Evolutionary conservation across 2,113 vertebrate species (phyloP), one percentile per base, ranked within the genome.

Genomic region (Protobothrops flavoviridis): DNA sequence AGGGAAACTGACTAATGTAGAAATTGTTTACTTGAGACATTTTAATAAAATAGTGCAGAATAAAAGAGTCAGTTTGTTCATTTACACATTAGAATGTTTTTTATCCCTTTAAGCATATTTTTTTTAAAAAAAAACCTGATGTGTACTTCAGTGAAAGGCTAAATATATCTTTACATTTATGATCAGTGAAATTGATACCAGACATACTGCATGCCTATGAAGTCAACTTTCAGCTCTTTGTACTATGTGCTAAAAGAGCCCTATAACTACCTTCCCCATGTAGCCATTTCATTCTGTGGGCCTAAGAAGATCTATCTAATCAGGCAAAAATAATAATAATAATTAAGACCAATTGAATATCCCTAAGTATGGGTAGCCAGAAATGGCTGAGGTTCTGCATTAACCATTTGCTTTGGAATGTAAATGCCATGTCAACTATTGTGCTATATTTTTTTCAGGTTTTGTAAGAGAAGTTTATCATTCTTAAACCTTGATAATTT

Each of bases 1-100:
- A 7, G 90, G 90, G 88, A 92, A 91, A 94, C 92, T 92, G 94
- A 95, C 59, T 94, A 87, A 93, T 95, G 91, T 92, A 94, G 93
- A 85, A 96, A 93, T 57, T 87, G 81, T 91, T 93, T 85, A 91
- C 17, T 90, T 21, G 92, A 92, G 92, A 95, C 91, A 52, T 74
- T 94, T 94, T 39, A 1, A 59, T 96, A 0, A 94, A 95, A 94
- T 93, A 95, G 87, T 61, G 17, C 5, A 92, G 95, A 45, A 91
- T 56, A 87, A 95, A 90, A 91, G 89, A 90, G 94, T 93, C 89
- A 96, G 91, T 94, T n/a, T 94, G 53, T 48, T 93, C 85, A 87
- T 93, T 23, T 0, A 0, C n/a, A 23, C 69, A 0, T 53, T 86
- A 53, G 23, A 81, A 24, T 50, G 61, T 48, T 29, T 92, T 17